phyloP scores from a whole-genome alignment of 2,113 vertebrate species.

The Tetraodon nigroviridis region DNA sequence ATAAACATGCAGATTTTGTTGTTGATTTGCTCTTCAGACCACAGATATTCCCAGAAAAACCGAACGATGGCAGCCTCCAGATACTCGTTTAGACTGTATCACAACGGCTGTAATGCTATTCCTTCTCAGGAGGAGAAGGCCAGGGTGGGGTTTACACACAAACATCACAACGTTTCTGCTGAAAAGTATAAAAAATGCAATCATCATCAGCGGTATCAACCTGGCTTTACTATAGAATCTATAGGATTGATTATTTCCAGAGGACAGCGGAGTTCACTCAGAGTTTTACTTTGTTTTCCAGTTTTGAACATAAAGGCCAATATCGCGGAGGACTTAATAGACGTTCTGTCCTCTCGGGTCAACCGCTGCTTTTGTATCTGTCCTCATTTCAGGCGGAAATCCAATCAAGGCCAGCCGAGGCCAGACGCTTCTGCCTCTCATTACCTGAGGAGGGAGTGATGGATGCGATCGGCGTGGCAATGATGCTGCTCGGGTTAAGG shows the following conservation, averaged over 20 bases:
- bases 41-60: too few species aligned
- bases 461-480: conserved; percentile 86
- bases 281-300: not conserved
- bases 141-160: too few species aligned
- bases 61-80: too few species aligned
- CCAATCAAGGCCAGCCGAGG: conserved; percentile 42
- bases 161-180: not conserved
- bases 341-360: conserved; percentile 36
- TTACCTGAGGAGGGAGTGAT: conserved; percentile 92
- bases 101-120: too few species aligned
- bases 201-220: not conserved
- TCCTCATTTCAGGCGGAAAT: conserved; percentile 61
- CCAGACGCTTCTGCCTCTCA: conserved; percentile 44
- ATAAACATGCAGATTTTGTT: too few species aligned
- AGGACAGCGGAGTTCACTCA: not conserved
- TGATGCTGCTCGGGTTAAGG: conserved; percentile 88
- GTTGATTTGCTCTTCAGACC: too few species aligned
- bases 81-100: too few species aligned
- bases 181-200: not conserved
- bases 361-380: conserved; percentile 40
- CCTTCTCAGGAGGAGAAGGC: too few species aligned
- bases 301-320: conserved; percentile 12
- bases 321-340: conserved; percentile 31
- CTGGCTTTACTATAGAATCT: not conserved
- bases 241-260: not conserved